phyloP scores from a whole-genome alignment of 2,888 invertebrate genomes.

The Alloscopus bannaensis region DNA sequence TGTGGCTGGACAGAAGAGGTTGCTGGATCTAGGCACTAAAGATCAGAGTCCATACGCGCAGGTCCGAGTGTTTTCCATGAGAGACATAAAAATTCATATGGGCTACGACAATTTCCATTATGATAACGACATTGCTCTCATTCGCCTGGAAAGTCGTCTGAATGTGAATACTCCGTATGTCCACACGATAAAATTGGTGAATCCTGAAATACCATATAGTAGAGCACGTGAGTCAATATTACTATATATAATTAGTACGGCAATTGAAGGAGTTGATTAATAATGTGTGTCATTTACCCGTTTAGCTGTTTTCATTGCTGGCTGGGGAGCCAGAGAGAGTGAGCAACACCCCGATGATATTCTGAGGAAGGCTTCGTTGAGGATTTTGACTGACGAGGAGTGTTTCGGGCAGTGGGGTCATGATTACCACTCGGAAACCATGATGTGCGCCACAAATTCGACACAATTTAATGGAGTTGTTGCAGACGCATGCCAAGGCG shows the following conservation, averaged over 20 bases:
- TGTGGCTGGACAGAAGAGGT: conserved; percentile 50
- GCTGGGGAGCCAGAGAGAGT: no score
- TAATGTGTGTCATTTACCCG: not conserved
- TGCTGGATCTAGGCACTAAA: no score
- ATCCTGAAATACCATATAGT: not conserved
- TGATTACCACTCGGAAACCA: conserved; percentile 40
- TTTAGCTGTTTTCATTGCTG: conserved; percentile 30
- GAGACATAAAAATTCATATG: conserved; percentile 23
- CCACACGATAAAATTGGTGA: conserved; percentile 15
- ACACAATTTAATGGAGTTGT: not conserved
- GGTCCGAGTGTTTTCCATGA: conserved; percentile 7
- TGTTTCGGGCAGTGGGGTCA: conserved; percentile 50
- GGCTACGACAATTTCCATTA: conserved; percentile 47
- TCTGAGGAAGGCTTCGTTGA: no score
- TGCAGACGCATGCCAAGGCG: conserved; percentile 53
- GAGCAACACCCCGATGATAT: no score
- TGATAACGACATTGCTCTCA: conserved; percentile 48
- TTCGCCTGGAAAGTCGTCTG: conserved; percentile 9
- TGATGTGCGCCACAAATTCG: conserved; percentile 49
- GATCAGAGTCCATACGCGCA: conserved; percentile 34
- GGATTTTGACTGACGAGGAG: conserved; percentile 11
- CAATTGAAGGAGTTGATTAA: no score
- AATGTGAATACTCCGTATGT: conserved; percentile 8
- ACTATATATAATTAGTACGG: not conserved
- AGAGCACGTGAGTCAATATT: conserved; percentile 11